Percentiles rank a stretch among this genome's conserved stretches.
Evolutionary conservation across 2,797 vertebrate genomes (phyloP).

Genomic region (Onychomys leucogaster): DNA sequence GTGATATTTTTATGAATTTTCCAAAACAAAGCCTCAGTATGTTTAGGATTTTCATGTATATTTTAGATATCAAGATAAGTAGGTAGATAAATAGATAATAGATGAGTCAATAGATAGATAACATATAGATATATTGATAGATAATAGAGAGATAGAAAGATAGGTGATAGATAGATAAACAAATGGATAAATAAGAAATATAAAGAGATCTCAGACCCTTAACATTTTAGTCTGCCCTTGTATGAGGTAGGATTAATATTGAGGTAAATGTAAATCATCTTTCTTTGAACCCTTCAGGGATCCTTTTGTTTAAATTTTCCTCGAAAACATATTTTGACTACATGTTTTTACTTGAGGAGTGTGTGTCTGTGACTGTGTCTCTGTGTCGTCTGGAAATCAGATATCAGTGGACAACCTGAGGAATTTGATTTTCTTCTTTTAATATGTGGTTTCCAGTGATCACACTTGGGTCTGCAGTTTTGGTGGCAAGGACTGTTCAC

Average conservation of each 20-base stretch:
- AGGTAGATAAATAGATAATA: not conserved
- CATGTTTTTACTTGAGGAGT: not conserved
- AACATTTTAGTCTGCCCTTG: not conserved
- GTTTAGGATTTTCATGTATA: not conserved
- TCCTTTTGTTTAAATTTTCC: not conserved
- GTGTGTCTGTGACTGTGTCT: too few species aligned
- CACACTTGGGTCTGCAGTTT: not conserved
- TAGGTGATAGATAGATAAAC: not conserved
- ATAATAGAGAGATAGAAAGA: too few species aligned
- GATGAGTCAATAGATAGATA: not conserved
- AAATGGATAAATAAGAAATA: not conserved
- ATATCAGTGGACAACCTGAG: not conserved
- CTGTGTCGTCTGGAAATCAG: not conserved
- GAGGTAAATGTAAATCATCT: not conserved
- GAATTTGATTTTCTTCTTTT: not conserved
- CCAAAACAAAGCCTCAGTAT: not conserved
- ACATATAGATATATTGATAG: not conserved
- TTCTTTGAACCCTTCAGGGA: not conserved
- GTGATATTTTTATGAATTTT: not conserved
- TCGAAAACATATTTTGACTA: not conserved
- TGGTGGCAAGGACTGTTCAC: not conserved
- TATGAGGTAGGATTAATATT: not conserved
- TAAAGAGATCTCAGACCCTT: not conserved
- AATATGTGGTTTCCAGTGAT: too few species aligned
- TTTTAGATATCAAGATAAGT: not conserved